These are phyloP conservation scores for Crossocerus cetratus DNA, from an alignment of 2,888 invertebrate genomes.

Conservation along the genomic window DNA sequence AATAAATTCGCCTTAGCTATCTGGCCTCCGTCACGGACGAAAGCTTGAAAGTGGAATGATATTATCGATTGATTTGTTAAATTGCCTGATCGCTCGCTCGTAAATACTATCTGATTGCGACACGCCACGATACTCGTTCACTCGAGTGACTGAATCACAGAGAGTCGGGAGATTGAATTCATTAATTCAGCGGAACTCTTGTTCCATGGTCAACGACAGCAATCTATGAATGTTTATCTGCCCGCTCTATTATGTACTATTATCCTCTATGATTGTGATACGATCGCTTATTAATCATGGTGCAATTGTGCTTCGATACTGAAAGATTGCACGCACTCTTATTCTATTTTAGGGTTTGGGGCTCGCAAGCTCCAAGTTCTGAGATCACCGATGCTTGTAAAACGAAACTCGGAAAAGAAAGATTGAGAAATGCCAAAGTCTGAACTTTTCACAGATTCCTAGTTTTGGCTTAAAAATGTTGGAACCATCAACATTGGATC, in stretches of 20 bases:
- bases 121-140: background rate
- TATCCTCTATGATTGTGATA: too few species aligned
- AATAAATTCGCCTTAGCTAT: conserved; percentile 16
- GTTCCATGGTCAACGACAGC: background rate
- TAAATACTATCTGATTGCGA: conserved; percentile 2
- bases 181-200: background rate
- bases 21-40: background rate
- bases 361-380: too few species aligned
- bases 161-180: background rate
- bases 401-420: too few species aligned
- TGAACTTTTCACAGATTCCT: too few species aligned
- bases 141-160: background rate
- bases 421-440: too few species aligned
- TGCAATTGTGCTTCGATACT: too few species aligned
- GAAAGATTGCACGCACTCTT: background rate
- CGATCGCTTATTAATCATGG: too few species aligned
- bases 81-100: conserved; percentile 2
- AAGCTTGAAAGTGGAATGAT: conserved; percentile 2
- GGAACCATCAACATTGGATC: too few species aligned
- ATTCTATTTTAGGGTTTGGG: too few species aligned
- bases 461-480: too few species aligned
- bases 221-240: conserved; percentile 1
- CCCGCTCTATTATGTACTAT: too few species aligned
- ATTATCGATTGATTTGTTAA: background rate
- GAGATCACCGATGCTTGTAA: too few species aligned